Evolutionary conservation across 2,888 invertebrate species (phyloP), one percentile per base, ranked within the genome.

Genomic region (Atrina japonica): DNA sequence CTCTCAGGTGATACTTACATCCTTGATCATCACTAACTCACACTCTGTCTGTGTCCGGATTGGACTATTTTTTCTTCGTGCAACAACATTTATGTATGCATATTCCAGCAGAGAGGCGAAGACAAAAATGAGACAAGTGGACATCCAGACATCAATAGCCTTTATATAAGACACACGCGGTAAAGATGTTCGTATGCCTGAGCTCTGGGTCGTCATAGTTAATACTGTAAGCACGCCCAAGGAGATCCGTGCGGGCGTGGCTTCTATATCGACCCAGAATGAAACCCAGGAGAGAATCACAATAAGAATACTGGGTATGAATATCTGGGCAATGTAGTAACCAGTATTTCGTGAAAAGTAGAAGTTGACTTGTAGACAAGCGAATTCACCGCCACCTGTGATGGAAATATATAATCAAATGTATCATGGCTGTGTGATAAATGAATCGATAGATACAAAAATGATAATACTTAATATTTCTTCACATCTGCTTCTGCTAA

Each of bases 221-320:
- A 78, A 71, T 16, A 78, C 77, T 41, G 77, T 77, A 9, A 77
- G 76, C 6, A 77, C 70, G 18, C 77, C 77, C 7, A 77, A 55
- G 2, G 77, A 75, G 14, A 75, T 69, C 14, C 75, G 65, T 3
- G 75, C 75, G 2, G 75, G 75, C 27, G 67, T 71, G 25, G 73
- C 76, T 41, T 73, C 77, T 7, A 58, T 64, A 43, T 76, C 73
- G 41, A 78, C 66, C 72, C 75, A 75, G 56, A 75, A 75, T 43
- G 75, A 75, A 18, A 71, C 75, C 75, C 75, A 75, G 3, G 75
- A 73, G 35, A 78, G 43, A 6, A 71, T 60, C 9, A 78, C 78
- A 30, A 78, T 77, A n/a, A 78, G 70, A n/a, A 77, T 71, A 52
- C 75, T 73, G 2, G 78, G 78, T 25, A 77, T 52, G 67, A 76